phyloP scores from a whole-genome alignment of 2,113 vertebrate genomes.

The Gracilinanus agilis region DNA sequence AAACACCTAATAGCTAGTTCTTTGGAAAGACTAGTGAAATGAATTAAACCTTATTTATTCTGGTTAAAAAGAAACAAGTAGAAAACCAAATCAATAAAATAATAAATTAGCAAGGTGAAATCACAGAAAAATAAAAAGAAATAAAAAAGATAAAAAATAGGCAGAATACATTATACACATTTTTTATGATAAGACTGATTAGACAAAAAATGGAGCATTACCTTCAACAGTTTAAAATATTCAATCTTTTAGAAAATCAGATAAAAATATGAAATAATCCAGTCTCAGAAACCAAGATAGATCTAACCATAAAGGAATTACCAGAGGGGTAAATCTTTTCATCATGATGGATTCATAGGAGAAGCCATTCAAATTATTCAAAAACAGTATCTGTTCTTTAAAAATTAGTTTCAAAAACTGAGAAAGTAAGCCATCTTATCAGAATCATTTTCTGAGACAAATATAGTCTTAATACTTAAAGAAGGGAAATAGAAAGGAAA shows the following conservation, averaged over 20 bases:
- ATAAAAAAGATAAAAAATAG: neutral
- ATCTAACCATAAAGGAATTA: neutral
- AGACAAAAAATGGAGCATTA: neutral
- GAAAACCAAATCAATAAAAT: neutral
- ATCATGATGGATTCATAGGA: neutral
- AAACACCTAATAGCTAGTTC: neutral
- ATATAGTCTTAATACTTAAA: neutral
- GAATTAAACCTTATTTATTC: neutral
- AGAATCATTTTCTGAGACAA: neutral
- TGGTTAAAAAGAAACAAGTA: neutral
- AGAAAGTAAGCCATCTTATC: neutral
- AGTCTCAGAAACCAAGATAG: neutral
- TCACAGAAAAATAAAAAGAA: neutral
- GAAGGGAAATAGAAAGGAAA: neutral
- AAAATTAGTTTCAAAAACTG: neutral
- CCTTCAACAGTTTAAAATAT: neutral
- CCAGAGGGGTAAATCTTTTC: neutral
- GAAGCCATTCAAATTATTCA: neutral
- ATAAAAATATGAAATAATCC: neutral
- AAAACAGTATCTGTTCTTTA: neutral
- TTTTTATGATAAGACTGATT: neutral
- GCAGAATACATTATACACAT: neutral
- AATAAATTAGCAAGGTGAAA: neutral
- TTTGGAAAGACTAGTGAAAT: neutral
- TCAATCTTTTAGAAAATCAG: neutral